These are phyloP conservation scores for Tetramorium alpestre DNA, from an alignment of 1,140 invertebrate genomes.

Conservation along the genomic window DNA sequence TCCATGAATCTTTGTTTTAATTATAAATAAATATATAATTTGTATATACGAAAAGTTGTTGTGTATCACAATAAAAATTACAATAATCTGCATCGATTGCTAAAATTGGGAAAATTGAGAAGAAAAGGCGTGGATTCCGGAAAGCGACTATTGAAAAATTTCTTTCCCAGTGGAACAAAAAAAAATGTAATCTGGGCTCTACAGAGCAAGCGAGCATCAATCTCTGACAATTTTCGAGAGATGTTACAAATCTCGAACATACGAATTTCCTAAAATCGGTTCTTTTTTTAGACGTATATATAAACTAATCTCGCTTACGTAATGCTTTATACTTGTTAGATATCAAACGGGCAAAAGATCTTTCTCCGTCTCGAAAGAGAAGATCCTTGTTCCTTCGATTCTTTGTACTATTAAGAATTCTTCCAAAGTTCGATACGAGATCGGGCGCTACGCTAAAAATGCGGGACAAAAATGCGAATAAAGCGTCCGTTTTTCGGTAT, in stretches of 20 bases:
- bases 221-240: slow-evolving; percentile 55
- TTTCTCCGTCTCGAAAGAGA: slow-evolving; percentile 52
- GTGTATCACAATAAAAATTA: slow-evolving; percentile 20
- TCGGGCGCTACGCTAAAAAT: slow-evolving; percentile 1
- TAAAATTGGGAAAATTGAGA: background rate
- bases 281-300: slow-evolving; percentile 66
- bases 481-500: background rate
- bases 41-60: slow-evolving; percentile 37
- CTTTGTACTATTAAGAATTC: slow-evolving; percentile 28
- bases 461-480: background rate
- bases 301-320: slow-evolving; percentile 76
- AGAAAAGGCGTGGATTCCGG: slow-evolving; percentile 65
- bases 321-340: slow-evolving; percentile 71
- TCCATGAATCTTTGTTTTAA: background rate
- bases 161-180: slow-evolving; percentile 58
- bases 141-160: slow-evolving; percentile 61
- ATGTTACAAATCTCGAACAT: slow-evolving; percentile 34
- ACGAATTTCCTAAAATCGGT: slow-evolving; percentile 32
- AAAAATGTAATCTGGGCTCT: slow-evolving; percentile 32
- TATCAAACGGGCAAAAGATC: slow-evolving; percentile 67
- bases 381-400: slow-evolving; percentile 67
- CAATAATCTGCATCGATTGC: background rate
- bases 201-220: slow-evolving; percentile 21
- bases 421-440: slow-evolving; percentile 52
- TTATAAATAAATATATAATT: slow-evolving; percentile 20